These are phyloP conservation scores for Lordiphosa collinella DNA, from an alignment of 1,140 invertebrate species.

Conservation along the genomic window DNA sequence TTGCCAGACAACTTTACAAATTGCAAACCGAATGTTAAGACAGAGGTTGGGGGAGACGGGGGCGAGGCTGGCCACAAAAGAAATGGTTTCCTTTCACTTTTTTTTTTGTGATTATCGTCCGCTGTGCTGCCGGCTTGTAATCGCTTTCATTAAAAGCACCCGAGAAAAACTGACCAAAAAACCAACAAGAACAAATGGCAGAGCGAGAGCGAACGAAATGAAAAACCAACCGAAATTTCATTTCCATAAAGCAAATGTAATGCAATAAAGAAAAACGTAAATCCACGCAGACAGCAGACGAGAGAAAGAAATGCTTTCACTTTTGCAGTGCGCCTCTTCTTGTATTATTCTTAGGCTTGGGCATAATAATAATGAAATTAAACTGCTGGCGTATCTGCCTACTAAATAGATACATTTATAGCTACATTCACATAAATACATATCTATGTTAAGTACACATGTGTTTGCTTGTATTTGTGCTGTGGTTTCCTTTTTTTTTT, in stretches of 20 bases:
- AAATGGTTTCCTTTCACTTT: constrained; percentile 24
- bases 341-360: constrained; percentile 10
- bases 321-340: constrained; percentile 13
- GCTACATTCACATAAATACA: neutral
- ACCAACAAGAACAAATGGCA: constrained; percentile 18
- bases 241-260: constrained; percentile 19
- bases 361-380: constrained; percentile 23
- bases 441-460: constrained; percentile 12
- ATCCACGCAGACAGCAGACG: neutral
- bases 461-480: neutral
- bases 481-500: neutral
- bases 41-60: too few relatives aligned
- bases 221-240: constrained; percentile 37
- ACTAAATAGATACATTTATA: neutral
- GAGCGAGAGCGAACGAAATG: constrained; percentile 19
- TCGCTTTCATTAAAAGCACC: constrained; percentile 42
- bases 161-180: constrained; percentile 36
- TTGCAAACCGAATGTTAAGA: neutral
- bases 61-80: neutral
- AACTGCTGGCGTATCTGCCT: constrained; percentile 5
- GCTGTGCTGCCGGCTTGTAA: constrained; percentile 35
- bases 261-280: neutral
- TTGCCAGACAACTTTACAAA: constrained; percentile 38
- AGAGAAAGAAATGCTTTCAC: constrained; percentile 29
- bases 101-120: constrained; percentile 29